Evolutionary conservation across 2,797 vertebrate genomes (phyloP), one percentile per base, ranked within the genome.

Genomic region (Spheniscus humboldti): DNA sequence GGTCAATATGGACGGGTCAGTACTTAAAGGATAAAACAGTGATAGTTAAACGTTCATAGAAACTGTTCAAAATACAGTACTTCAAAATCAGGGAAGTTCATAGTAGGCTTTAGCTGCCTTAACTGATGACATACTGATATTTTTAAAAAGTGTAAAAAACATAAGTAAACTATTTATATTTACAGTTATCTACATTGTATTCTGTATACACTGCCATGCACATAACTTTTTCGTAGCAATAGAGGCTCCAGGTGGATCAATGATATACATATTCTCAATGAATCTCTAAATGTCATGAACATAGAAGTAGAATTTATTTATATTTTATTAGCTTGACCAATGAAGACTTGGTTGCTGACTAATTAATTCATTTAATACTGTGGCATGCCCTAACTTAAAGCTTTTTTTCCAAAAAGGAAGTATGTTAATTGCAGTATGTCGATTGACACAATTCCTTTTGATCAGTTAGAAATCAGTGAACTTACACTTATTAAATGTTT

Each of bases 1-100:
- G 99, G 99, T 55, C 99, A 99, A 63, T 99, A 99, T 97, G 98
- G 98, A 97, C 98, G 99, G 98, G 99, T 99, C 96, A 97, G 99
- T 98, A 81, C 86, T 80, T 80, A 60, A 67, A 68, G 41, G 64
- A 56, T 48, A 83, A 74, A 80, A 18, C 23, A 47, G 14, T 57
- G 68, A 12, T 37, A 80, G 45, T 64, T 59, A 69, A 80, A 33
- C 8, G 1, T 55, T 73, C 43, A 4, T 37, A 80, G 71, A 48
- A 95, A 52, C 71, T 67, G 22, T 56, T 72, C 30, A 66, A 93
- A 91, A 86, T 85, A 53, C 14, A 60, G 68, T 52, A 77, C 57
- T 85, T 96, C 55, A 71, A 53, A 83, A 69, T 39, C 56, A 48
- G 55, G 23, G 25, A 67, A 33, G 68, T 60, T 87, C 7, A 22